A percentile compares a stretch with the other conserved stretches of the same genome.
Conservation (phyloP, 2,888 invertebrate species). For the Phoronis australis region DNA sequence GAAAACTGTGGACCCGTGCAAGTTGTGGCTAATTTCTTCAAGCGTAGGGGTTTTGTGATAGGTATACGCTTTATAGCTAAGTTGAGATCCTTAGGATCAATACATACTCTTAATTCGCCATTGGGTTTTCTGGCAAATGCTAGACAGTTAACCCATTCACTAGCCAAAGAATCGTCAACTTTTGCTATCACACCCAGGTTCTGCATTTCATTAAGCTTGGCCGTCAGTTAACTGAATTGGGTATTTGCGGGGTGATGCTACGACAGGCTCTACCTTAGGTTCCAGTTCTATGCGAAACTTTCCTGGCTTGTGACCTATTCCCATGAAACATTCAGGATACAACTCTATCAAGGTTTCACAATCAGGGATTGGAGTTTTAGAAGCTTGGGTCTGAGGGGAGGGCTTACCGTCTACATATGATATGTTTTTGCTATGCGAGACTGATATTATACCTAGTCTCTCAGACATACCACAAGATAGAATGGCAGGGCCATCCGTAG, state of each 20-base stretch:
- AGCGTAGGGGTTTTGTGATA: conserved; percentile 11
- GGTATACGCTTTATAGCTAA: conserved; percentile 13
- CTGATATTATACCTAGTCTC: too few relatives aligned
- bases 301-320: neutral
- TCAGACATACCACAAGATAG: too few relatives aligned
- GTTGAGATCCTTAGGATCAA: conserved; percentile 15
- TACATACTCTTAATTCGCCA: conserved; percentile 10
- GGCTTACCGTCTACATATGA: too few relatives aligned
- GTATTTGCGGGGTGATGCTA: neutral
- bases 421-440: too few relatives aligned
- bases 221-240: conserved; percentile 13
- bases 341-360: too few relatives aligned
- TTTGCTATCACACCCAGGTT: conserved; percentile 12
- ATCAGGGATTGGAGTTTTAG: too few relatives aligned
- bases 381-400: too few relatives aligned
- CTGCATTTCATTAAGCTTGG: conserved; percentile 16
- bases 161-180: conserved; percentile 17
- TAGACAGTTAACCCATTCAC: conserved; percentile 21
- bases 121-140: conserved; percentile 14
- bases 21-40: conserved; percentile 15
- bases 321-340: neutral
- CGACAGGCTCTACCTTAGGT: neutral
- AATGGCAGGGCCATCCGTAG: too few relatives aligned
- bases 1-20: conserved; percentile 13
- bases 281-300: neutral